phyloP scores from a whole-genome alignment of 2,797 vertebrate species.

The Setipinna tenuifilis region DNA sequence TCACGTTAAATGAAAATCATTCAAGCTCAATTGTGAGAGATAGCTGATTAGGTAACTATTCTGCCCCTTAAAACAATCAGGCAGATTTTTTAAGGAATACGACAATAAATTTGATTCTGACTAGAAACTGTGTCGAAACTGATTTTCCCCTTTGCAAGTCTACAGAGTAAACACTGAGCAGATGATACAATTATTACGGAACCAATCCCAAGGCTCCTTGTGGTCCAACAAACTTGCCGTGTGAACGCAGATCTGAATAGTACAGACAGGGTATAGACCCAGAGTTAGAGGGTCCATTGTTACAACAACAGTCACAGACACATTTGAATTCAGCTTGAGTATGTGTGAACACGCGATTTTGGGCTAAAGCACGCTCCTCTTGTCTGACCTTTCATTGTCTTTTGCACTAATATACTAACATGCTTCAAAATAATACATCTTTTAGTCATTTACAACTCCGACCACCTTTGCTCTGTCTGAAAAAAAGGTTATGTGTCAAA shows the following conservation, averaged over 20 bases:
- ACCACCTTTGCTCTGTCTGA: conserved; percentile 45
- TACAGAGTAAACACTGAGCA: background rate
- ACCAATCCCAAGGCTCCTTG: background rate
- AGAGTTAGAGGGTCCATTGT: background rate
- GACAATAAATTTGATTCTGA: background rate
- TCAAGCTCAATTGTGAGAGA: background rate
- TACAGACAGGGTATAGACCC: background rate
- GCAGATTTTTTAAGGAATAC: background rate
- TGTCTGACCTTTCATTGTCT: conserved; percentile 53
- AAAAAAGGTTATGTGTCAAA: background rate
- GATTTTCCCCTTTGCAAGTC: background rate
- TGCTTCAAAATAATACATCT: conserved; percentile 64
- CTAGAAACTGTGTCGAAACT: background rate
- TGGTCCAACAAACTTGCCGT: conserved; percentile 1
- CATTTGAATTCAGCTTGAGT: conserved; percentile 27
- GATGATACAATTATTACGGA: background rate
- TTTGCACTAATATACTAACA: conserved; percentile 62
- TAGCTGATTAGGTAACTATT: conserved; percentile 4
- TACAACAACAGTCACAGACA: background rate
- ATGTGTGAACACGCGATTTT: conserved; percentile 39
- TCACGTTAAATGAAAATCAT: background rate
- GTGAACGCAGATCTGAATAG: background rate
- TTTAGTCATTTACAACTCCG: conserved; percentile 49
- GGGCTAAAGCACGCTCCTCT: conserved; percentile 54
- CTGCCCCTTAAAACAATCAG: background rate